Percentiles rank a stretch among this genome's conserved stretches.
These are phyloP conservation scores for Folsomia candida DNA, from an alignment of 2,888 invertebrate genomes.

Conservation along the genomic window DNA sequence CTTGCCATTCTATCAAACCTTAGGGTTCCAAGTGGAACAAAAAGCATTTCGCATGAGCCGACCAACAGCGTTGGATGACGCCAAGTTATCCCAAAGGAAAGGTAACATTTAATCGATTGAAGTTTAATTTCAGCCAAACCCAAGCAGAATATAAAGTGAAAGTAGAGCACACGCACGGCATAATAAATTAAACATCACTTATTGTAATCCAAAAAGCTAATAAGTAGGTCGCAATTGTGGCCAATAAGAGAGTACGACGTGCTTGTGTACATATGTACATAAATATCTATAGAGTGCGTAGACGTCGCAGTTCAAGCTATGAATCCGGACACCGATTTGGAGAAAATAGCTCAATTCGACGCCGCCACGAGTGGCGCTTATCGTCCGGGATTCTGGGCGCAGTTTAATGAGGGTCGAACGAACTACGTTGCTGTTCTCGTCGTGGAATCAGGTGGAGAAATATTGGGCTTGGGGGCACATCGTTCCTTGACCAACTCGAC, in stretches of 20 bases:
- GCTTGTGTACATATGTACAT: too few species aligned
- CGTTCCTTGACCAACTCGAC: background rate
- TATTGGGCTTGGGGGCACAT: background rate
- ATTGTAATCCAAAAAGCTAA: too few species aligned
- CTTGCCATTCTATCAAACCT: background rate
- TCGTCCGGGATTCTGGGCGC: constrained; percentile 1
- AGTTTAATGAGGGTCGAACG: background rate
- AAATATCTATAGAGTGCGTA: too few species aligned
- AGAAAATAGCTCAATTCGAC: background rate
- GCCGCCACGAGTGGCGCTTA: background rate
- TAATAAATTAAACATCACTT: too few species aligned
- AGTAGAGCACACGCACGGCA: too few species aligned
- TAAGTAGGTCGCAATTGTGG: too few species aligned
- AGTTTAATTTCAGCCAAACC: too few species aligned
- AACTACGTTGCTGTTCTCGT: background rate
- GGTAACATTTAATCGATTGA: too few species aligned
- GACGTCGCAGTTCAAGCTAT: background rate
- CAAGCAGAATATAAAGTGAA: too few species aligned
- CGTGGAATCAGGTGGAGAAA: background rate
- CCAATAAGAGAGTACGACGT: too few species aligned
- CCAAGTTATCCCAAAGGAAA: too few species aligned
- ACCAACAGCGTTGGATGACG: background rate
- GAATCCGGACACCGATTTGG: background rate
- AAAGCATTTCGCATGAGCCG: background rate
- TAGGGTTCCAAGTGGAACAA: background rate